Conservation (phyloP, 2,797 vertebrate species). For the Paratrypauchen microcephalus region DNA sequence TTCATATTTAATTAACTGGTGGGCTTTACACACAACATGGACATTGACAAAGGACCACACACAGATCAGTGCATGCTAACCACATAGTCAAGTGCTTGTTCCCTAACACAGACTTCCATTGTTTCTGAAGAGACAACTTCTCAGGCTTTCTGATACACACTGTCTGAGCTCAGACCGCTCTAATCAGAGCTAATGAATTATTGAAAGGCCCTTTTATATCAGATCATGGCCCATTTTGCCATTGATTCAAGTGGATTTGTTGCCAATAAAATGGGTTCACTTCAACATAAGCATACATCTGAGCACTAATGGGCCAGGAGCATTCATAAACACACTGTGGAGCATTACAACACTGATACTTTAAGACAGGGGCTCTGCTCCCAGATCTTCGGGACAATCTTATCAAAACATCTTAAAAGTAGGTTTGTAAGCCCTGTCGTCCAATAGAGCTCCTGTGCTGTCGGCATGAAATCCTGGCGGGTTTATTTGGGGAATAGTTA, state of each 20-base stretch:
- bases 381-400: not conserved
- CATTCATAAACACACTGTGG: slow-evolving; percentile 30
- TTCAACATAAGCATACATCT: slow-evolving; percentile 50
- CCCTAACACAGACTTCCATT: slow-evolving; percentile 23
- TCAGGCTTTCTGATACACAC: slow-evolving; percentile 37
- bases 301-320: slow-evolving; percentile 17
- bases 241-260: slow-evolving; percentile 52
- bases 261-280: slow-evolving; percentile 65
- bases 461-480: too few species aligned
- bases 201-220: slow-evolving; percentile 72
- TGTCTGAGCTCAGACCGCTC: slow-evolving; percentile 53
- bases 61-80: slow-evolving; percentile 30
- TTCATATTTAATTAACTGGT: slow-evolving; percentile 77
- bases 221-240: slow-evolving; percentile 75
- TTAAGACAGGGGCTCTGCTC: slow-evolving; percentile 19
- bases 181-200: slow-evolving; percentile 73
- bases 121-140: slow-evolving; percentile 4
- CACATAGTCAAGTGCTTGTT: slow-evolving; percentile 34
- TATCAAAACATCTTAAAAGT: slow-evolving; percentile 17
- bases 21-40: slow-evolving; percentile 44
- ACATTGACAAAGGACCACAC: slow-evolving; percentile 27
- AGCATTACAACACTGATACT: slow-evolving; percentile 24
- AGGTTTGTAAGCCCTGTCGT: slow-evolving; percentile 2
- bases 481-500: too few species aligned
- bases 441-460: slow-evolving; percentile 3